phyloP scores from a whole-genome alignment of 23 tunicate species.

The Ascidia mentula region DNA sequence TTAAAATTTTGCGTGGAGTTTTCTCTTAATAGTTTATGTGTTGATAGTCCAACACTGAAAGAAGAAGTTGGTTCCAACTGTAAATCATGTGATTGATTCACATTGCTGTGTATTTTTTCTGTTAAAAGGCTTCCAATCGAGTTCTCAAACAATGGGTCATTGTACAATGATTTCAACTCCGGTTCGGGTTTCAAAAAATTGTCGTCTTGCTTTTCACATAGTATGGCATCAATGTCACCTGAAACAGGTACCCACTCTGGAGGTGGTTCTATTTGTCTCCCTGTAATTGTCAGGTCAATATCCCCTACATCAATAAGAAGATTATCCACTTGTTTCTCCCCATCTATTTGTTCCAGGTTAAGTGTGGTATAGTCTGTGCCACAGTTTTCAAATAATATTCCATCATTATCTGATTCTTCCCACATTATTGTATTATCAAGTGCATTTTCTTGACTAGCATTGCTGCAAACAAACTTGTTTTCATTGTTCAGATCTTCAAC shows the following conservation, averaged over 20 bases:
- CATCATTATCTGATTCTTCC: not conserved
- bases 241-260: slow-evolving; percentile 52
- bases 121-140: too few relatives aligned
- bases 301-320: slow-evolving; percentile 52
- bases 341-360: not conserved
- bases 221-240: slow-evolving; percentile 48
- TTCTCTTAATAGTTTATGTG: too few relatives aligned
- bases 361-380: not conserved
- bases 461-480: not conserved
- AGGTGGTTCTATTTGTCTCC: slow-evolving; percentile 58
- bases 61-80: too few relatives aligned
- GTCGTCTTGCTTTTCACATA: slow-evolving; percentile 74
- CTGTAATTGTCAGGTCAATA: slow-evolving; percentile 69
- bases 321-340: slow-evolving; percentile 10
- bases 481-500: not conserved
- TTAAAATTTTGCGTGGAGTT: too few relatives aligned
- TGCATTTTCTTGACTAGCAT: not conserved
- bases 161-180: too few relatives aligned
- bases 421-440: not conserved
- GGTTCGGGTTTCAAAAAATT: slow-evolving; percentile 4
- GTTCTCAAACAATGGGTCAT: too few relatives aligned
- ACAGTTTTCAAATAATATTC: not conserved
- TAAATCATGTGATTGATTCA: too few relatives aligned
- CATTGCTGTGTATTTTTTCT: too few relatives aligned
- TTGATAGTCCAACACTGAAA: too few relatives aligned